Conservation (phyloP, 2,797 vertebrate species). For the Sylvia borin region DNA sequence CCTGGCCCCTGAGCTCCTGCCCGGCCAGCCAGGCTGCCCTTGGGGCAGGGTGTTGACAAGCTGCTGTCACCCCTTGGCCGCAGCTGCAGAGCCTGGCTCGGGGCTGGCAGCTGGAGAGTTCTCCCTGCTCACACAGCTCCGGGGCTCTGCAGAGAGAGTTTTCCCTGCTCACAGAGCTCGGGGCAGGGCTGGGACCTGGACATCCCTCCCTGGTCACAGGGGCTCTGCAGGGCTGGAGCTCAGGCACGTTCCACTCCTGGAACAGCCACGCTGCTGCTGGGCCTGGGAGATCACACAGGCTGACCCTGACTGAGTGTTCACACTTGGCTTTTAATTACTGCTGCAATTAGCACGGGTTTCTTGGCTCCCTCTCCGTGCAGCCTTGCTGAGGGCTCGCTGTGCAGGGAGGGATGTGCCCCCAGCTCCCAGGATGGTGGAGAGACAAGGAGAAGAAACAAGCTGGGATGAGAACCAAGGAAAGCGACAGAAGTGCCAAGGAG, state of each 20-base stretch:
- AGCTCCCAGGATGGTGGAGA: neutral
- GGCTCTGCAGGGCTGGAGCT: neutral
- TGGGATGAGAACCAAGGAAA: fast-evolving
- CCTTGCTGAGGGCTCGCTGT: neutral
- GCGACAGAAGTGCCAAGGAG: neutral
- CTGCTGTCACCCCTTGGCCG: neutral
- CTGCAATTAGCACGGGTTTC: neutral
- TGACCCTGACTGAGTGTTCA: neutral
- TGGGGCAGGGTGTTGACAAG: neutral
- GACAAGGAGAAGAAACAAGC: neutral
- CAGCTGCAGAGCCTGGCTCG: neutral
- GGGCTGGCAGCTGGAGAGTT: neutral
- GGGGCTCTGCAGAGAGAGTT: too few species aligned
- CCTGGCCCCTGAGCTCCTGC: neutral
- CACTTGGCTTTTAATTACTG: conserved; percentile 42
- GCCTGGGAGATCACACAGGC: neutral
- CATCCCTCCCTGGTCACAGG: neutral
- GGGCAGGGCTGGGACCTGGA: neutral
- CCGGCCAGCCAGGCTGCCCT: neutral
- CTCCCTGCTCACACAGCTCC: too few species aligned
- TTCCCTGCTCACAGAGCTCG: too few species aligned
- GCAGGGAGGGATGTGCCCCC: neutral
- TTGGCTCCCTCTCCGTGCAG: neutral
- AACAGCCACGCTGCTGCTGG: neutral
- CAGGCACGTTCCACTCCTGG: neutral